Base-by-base conservation (phyloP, 2,888 invertebrate species). In the Galeopsomyia nigrocyanea region DNA sequence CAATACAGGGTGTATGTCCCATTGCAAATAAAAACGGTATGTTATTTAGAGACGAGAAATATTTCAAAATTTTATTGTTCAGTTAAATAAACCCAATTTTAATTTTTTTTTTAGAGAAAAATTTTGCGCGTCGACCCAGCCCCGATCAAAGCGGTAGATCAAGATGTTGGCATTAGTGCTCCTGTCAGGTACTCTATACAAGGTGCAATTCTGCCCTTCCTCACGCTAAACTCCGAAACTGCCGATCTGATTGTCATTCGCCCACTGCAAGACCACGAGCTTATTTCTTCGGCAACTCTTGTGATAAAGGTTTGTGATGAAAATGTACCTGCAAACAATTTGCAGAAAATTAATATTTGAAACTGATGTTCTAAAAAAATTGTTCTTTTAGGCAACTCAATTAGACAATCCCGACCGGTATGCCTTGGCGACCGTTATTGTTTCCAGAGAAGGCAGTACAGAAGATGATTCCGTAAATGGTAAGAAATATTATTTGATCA, bases 321-420 rank as follows among this genome's bases (percentile, higher is more conserved):
- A 39, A 7, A 39, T 1, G 39, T 39, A 57, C 22, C 5, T 22
- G 21, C 3, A 39, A 61, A 5, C 6, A 39, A n/a, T n/a, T n/a
- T n/a, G n/a, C n/a, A n/a, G 5, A 26, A 26, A 26, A 19, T 55
- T 3, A 5, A 31, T 31, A 14, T 31, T 31, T 22, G n/a, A n/a
- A n/a, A n/a, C 51, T 51, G 53, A 10, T 22, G 26, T 17, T 46
- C 26, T 2, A 39, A 50, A 39, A 22, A 22, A 22, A 22, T 22
- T 26, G 5, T 3, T 39, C 47, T 79, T 79, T 0, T 87, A 93
- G 90, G 94, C 94, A 10, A 93, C 92, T 0, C 94, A 94, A 83
- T 88, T 92, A 74, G 95, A 97, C 87, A 97, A 97, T 88, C 88
- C 93, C 0, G 96, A 96, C 88, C 91, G 95, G 66, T 95, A 95